Evolutionary conservation across 2,797 vertebrate species (phyloP).

Genomic region (Centroberyx gerrardi): DNA sequence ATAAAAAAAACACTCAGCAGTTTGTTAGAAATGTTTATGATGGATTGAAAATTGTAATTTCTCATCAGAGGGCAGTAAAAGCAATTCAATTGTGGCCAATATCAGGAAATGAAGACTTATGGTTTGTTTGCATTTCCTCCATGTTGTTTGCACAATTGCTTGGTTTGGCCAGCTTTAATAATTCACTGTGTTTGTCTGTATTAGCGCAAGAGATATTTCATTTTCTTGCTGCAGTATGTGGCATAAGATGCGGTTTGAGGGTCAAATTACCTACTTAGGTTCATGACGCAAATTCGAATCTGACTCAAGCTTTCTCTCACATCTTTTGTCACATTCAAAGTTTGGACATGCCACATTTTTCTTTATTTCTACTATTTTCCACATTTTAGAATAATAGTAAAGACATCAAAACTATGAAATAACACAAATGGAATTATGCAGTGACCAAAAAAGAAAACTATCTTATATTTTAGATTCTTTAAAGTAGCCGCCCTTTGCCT

Average conservation of each 20-base stretch:
- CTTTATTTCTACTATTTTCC: too few species aligned
- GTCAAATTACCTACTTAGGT: slow-evolving; percentile 89
- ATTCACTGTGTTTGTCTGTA: slow-evolving; percentile 74
- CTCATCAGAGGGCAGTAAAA: background rate
- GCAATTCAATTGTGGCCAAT: slow-evolving; percentile 35
- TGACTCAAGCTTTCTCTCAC: slow-evolving; percentile 71
- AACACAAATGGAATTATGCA: too few species aligned
- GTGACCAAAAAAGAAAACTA: too few species aligned
- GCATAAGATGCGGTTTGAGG: slow-evolving; percentile 89
- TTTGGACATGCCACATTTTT: too few species aligned
- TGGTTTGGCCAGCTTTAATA: slow-evolving; percentile 73
- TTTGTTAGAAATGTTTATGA: slow-evolving; percentile 61
- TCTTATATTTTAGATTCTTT: too few species aligned
- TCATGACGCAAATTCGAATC: slow-evolving; percentile 84
- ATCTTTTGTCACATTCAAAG: slow-evolving; percentile 36
- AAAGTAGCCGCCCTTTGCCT: too few species aligned
- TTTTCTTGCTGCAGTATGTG: slow-evolving; percentile 86
- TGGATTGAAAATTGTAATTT: background rate
- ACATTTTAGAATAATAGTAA: too few species aligned
- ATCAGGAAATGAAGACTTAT: slow-evolving; percentile 82
- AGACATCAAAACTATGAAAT: too few species aligned
- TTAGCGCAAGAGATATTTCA: slow-evolving; percentile 70
- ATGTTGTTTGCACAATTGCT: slow-evolving; percentile 71
- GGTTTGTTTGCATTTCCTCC: slow-evolving; percentile 72
- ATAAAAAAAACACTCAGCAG: slow-evolving; percentile 30